These are phyloP conservation scores for Smittia sp. DNA, from an alignment of 2,888 invertebrate genomes.

Conservation along the genomic window DNA sequence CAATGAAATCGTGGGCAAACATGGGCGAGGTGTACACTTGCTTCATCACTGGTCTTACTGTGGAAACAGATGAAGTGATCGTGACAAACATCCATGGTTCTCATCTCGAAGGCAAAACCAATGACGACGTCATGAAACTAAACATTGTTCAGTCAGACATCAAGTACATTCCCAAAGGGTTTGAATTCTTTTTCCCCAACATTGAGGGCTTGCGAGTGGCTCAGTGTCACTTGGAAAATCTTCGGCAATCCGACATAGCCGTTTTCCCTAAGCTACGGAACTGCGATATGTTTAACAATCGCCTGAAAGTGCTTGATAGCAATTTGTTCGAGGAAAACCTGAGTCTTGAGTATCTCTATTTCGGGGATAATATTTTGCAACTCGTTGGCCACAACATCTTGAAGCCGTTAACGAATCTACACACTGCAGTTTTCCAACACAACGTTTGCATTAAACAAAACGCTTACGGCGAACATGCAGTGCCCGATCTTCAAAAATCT, in stretches of 20 bases:
- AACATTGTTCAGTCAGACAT: not conserved
- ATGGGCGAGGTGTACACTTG: not conserved
- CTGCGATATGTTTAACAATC: not conserved
- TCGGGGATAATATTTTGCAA: constrained; percentile 8
- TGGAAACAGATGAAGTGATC: not conserved
- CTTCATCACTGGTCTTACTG: not conserved
- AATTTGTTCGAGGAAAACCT: not conserved
- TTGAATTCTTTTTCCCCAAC: constrained; percentile 17
- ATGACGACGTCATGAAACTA: not conserved
- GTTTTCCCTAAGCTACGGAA: not conserved
- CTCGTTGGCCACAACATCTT: not conserved
- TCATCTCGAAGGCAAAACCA: not conserved
- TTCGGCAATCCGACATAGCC: not conserved
- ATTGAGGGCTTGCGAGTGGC: not conserved
- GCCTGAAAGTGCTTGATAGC: not conserved
- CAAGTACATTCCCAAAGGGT: not conserved
- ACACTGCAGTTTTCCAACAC: not conserved
- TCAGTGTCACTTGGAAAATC: not conserved
- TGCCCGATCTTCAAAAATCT: not conserved
- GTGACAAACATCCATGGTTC: not conserved
- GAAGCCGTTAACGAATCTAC: not conserved
- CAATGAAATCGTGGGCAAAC: not conserved
- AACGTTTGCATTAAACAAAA: not conserved
- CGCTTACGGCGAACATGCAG: not conserved
- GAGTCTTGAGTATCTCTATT: constrained; percentile 9